Conservation (phyloP, 2,113 vertebrate genomes). For the Sylvilagus bachmani region DNA sequence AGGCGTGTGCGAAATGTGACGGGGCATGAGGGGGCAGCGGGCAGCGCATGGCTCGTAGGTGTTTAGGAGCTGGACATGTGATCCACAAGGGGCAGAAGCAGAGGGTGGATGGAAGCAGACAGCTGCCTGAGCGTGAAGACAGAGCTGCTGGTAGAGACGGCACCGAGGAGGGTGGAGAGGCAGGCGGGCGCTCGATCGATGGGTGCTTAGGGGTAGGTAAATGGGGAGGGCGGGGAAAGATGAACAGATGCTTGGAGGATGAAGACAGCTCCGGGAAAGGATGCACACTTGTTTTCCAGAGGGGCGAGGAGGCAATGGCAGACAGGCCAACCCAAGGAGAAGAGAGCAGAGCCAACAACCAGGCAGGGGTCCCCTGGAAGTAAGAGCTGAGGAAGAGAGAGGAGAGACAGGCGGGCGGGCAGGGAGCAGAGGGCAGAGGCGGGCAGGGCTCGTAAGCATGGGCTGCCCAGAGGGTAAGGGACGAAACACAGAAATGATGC, state of each 20-base stretch:
- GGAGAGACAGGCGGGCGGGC: background rate
- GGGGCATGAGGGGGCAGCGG: background rate
- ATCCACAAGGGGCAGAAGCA: background rate
- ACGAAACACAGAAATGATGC: constrained; percentile 55
- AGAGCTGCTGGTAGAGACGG: rapidly evolving
- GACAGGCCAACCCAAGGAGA: background rate
- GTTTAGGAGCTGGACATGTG: background rate
- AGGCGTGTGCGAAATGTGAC: background rate
- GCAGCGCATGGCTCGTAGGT: background rate
- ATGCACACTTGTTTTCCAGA: background rate
- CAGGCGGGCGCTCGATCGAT: rapidly evolving
- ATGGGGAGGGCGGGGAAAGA: too few relatives aligned
- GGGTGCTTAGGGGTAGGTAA: background rate
- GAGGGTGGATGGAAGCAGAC: rapidly evolving
- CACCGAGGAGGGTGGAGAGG: background rate
- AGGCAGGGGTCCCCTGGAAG: background rate
- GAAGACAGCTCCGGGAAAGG: background rate
- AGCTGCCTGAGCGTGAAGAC: background rate
- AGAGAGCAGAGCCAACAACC: background rate
- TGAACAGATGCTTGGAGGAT: background rate
- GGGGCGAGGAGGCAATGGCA: background rate
- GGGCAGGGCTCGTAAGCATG: background rate
- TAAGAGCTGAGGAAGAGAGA: background rate
- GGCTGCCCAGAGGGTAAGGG: constrained; percentile 40
- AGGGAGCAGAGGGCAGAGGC: background rate